Evolutionary conservation across 2,113 vertebrate species (phyloP).

Genomic region (Istiophorus platypterus): DNA sequence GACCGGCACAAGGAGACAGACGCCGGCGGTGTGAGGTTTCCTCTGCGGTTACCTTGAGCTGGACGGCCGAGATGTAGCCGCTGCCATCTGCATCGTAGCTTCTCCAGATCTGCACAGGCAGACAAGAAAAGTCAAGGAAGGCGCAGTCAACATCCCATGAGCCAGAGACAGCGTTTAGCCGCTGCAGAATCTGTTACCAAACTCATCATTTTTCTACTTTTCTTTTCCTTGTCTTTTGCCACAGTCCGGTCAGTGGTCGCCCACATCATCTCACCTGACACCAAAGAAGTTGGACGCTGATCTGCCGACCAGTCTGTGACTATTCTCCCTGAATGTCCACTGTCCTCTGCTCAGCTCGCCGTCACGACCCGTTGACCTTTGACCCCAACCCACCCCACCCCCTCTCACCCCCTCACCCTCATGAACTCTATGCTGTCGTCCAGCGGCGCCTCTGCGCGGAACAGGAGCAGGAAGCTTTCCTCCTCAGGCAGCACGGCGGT

Average conservation of each 20-base stretch:
- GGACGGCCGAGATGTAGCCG: constrained; percentile 91
- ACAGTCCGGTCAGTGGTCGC: too few relatives aligned
- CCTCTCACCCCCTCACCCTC: constrained; percentile 87
- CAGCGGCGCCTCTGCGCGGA: constrained; percentile 91
- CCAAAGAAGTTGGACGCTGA: too few relatives aligned
- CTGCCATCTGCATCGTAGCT: constrained; percentile 94
- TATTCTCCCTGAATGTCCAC: background rate
- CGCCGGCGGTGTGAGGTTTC: background rate
- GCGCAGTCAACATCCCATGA: background rate
- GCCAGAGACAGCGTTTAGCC: background rate
- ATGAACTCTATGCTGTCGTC: constrained; percentile 97
- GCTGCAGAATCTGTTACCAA: too few relatives aligned
- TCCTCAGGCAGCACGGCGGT: constrained; percentile 88
- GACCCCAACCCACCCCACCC: too few relatives aligned
- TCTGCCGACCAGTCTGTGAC: too few relatives aligned
- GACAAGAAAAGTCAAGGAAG: accelerated
- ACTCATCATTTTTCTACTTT: too few relatives aligned
- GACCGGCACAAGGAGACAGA: too few relatives aligned
- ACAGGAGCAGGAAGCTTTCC: constrained; percentile 94
- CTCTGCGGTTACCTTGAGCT: constrained; percentile 85
- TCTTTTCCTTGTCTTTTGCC: too few relatives aligned
- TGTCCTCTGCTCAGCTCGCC: too few relatives aligned
- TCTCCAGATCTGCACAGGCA: constrained; percentile 90
- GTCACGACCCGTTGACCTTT: too few relatives aligned
- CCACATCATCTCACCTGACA: too few relatives aligned